Evolutionary conservation across 1,140 invertebrate genomes (phyloP).

Genomic region (Daktulosphaira vitifoliae): DNA sequence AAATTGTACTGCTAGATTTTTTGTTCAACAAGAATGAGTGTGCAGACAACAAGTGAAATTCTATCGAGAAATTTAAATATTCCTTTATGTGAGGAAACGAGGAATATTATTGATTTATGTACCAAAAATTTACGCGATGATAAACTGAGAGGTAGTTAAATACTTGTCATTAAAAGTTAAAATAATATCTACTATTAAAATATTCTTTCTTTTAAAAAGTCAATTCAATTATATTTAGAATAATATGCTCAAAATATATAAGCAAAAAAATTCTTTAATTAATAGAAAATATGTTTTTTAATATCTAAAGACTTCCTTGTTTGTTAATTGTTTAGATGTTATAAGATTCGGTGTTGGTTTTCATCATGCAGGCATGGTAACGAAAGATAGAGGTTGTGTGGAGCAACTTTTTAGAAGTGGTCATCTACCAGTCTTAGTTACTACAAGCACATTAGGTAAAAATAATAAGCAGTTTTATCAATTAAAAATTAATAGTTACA

Average conservation of each 20-base stretch:
- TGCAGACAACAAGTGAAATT: conserved; percentile 55
- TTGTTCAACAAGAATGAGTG: conserved; percentile 66
- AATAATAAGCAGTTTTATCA: conserved; percentile 24
- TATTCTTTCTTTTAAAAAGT: too few relatives aligned
- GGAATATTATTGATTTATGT: conserved; percentile 45
- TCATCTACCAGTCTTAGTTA: conserved; percentile 57
- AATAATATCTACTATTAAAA: too few relatives aligned
- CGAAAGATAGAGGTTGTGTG: conserved; percentile 53
- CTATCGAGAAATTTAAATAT: conserved; percentile 53
- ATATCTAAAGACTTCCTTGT: background rate
- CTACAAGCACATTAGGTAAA: conserved; percentile 57
- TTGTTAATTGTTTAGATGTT: conserved; percentile 42
- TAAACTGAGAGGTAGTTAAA: conserved; percentile 54
- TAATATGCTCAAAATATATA: too few relatives aligned
- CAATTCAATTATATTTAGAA: too few relatives aligned
- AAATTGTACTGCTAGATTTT: conserved; percentile 60
- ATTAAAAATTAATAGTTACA: too few relatives aligned
- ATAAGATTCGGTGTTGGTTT: conserved; percentile 57
- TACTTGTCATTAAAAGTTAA: too few relatives aligned
- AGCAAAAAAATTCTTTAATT: too few relatives aligned
- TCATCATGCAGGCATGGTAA: conserved; percentile 66
- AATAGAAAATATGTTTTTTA: background rate
- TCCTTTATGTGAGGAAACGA: conserved; percentile 48
- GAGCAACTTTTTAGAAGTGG: conserved; percentile 56
- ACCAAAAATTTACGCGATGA: conserved; percentile 44